A percentile compares a stretch with the other conserved stretches of the same genome.
Conservation (phyloP, 2,797 vertebrate genomes). For the Morus bassanus region DNA sequence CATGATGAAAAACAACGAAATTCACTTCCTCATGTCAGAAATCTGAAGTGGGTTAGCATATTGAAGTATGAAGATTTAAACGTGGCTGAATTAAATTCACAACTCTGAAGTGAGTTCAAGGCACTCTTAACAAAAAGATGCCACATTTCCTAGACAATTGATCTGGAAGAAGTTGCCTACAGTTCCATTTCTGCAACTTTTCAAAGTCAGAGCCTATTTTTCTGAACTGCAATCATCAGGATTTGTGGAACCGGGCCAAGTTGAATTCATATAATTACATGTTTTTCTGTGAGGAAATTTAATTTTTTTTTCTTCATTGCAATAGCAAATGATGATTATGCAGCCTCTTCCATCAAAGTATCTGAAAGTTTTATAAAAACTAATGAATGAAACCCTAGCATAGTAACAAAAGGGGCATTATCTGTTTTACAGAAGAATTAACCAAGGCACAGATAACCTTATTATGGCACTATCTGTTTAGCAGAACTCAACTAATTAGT, state of each 20-base stretch:
- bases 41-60: neutral
- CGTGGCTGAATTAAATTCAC: neutral
- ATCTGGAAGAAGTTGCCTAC: neutral
- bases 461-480: neutral
- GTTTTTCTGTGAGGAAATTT: neutral
- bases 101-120: neutral
- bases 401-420: neutral
- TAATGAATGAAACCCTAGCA: neutral
- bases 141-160: neutral
- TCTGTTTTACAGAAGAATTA: neutral
- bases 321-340: neutral
- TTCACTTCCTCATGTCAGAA: neutral
- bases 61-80: neutral
- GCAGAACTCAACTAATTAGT: neutral
- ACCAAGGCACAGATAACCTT: neutral
- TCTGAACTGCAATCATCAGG: neutral
- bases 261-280: neutral
- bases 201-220: neutral
- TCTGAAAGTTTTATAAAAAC: neutral
- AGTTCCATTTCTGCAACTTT: neutral
- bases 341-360: neutral
- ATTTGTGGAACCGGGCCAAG: neutral
- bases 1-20: neutral
- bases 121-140: neutral
- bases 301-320: neutral